These are phyloP conservation scores for Pocillopora grandis DNA, from an alignment of 92 coral and sea anemone species.

Conservation along the genomic window DNA sequence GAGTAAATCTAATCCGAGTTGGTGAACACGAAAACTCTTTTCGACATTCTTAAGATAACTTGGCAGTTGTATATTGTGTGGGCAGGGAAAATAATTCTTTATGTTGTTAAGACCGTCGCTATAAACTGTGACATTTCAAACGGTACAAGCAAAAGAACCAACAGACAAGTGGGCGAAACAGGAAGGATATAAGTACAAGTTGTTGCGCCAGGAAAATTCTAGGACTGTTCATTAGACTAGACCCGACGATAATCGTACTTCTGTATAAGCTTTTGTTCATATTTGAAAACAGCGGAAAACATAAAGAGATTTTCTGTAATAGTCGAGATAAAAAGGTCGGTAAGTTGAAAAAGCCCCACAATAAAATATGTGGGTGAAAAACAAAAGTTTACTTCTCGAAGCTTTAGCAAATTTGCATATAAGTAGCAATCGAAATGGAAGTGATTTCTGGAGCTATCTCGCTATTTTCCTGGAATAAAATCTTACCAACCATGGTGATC, in stretches of 20 bases:
- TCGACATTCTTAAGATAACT: no score
- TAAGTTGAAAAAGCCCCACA: slow-evolving; percentile 18
- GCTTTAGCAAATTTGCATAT: slow-evolving; percentile 6
- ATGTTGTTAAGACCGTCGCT: background rate
- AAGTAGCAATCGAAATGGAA: background rate
- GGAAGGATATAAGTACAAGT: background rate
- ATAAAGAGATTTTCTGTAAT: slow-evolving; percentile 13
- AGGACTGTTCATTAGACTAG: background rate
- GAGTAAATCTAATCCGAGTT: no score
- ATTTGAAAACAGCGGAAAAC: slow-evolving; percentile 13
- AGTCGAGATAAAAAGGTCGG: slow-evolving; percentile 6
- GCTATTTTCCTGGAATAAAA: background rate
- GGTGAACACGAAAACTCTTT: no score
- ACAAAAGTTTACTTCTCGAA: slow-evolving; percentile 11
- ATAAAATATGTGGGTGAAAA: background rate
- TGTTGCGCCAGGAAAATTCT: background rate
- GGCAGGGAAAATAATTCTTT: background rate
- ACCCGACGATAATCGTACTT: background rate
- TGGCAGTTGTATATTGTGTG: no score
- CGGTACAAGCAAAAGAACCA: background rate
- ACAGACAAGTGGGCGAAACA: background rate
- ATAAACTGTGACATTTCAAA: background rate
- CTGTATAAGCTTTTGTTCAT: background rate
- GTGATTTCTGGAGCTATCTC: background rate
- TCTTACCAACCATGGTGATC: background rate